Evolutionary conservation across 2,113 vertebrate species (phyloP), one percentile per base, ranked within the genome.

Genomic region (Ailuropoda melanoleuca): DNA sequence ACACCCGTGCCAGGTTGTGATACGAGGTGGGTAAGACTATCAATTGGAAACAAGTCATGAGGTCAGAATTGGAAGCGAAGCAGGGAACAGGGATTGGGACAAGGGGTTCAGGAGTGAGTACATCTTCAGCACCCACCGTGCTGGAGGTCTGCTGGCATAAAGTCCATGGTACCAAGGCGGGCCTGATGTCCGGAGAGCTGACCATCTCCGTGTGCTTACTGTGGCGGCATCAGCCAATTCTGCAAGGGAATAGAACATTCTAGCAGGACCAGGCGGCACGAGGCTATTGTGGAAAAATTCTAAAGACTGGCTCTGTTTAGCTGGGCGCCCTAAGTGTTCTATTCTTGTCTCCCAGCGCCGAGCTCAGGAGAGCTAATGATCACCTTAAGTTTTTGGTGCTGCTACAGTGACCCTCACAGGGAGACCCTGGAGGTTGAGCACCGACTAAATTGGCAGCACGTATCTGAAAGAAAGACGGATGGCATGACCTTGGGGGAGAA

Each of bases 131-230:
- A 14, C 5, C 62, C 0, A 31, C 19, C 2, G 0, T 0, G 18
- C 37, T 53, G 7, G 37, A 55, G 31, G 11, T 34, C 29, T 4
- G 12, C 24, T 34, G 7, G 31, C 19, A 1, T 5, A 50, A 24
- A 9, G 26, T 39, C 66, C 19, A 11, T 0, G 48, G 50, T 1
- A 5, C n/a, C 3, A 2, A 68, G 12, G 84, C 6, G 55, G 29
- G 29, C 84, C 39, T 9, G 17, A 4, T 0, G 0, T 2, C 39
- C 50, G 0, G 9, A 39, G 18, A 31, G 34, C 2, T 21, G 19
- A 3, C 8, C 0, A 3, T 3, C 64, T 39, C 11, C 0, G 0
- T 1, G 10, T 11, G 31, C 9, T 39, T 4, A 4, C 8, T 56
- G 46, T 5, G 8, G 9, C 19, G 7, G 15, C 62, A 0, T 24